These are phyloP conservation scores for Anthopleura sola DNA, from an alignment of 64 coral and sea anemone species.

Conservation along the genomic window DNA sequence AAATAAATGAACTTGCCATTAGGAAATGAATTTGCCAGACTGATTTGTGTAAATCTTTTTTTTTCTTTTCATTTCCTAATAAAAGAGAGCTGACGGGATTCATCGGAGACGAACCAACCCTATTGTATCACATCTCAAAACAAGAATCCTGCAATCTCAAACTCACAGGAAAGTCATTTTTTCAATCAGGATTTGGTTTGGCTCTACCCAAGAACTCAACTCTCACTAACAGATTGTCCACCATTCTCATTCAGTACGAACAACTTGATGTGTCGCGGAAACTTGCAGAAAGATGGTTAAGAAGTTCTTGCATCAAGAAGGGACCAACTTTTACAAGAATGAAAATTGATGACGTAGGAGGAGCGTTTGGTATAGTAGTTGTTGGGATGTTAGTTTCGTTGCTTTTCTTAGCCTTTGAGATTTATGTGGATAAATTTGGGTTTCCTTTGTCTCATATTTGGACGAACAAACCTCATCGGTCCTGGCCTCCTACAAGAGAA, in stretches of 20 bases:
- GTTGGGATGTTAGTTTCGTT: not conserved
- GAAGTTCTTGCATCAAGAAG: slow-evolving; percentile 8
- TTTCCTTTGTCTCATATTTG: slow-evolving; percentile 35
- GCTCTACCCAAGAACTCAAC: slow-evolving; percentile 45
- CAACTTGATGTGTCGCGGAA: slow-evolving; percentile 32
- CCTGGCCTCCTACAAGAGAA: not conserved
- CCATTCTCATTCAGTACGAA: slow-evolving; percentile 33
- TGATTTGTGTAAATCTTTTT: too few relatives aligned
- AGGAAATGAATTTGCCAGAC: too few relatives aligned
- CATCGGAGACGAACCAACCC: slow-evolving; percentile 46
- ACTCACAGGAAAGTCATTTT: slow-evolving; percentile 56
- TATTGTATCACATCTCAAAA: slow-evolving; percentile 22
- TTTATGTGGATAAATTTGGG: slow-evolving; percentile 36
- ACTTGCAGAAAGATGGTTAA: slow-evolving; percentile 26
- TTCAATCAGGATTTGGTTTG: slow-evolving; percentile 48
- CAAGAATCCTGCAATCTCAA: slow-evolving; percentile 23
- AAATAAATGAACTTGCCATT: too few relatives aligned
- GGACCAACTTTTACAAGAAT: slow-evolving; percentile 1
- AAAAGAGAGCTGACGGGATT: slow-evolving; percentile 35
- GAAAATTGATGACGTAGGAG: slow-evolving; percentile 19
- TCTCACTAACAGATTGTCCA: slow-evolving; percentile 26
- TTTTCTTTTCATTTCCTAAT: too few relatives aligned
- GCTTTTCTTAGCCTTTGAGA: slow-evolving; percentile 7
- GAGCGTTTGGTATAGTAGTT: not conserved
- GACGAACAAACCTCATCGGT: slow-evolving; percentile 36